Conservation (phyloP, 35 echinoderm and acorn worm species). For the Apostichopus japonicus region DNA sequence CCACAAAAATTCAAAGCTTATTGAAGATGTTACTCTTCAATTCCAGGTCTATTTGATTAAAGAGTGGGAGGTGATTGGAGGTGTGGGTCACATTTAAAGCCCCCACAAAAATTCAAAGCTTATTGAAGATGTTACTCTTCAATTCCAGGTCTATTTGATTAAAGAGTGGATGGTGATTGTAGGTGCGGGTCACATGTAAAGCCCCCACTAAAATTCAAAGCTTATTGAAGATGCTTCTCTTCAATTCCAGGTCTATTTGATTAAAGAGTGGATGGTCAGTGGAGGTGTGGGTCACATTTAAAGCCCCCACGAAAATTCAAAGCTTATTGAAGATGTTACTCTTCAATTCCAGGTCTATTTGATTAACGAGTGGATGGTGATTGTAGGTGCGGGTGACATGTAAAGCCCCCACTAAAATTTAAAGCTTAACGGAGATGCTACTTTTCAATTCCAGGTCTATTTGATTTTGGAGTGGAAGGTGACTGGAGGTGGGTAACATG, state of each 20-base stretch:
- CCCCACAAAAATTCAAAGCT: too few species aligned
- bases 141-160: neutral
- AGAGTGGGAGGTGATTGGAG: neutral
- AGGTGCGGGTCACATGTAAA: neutral
- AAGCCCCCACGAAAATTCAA: too few species aligned
- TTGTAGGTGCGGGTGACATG: neutral
- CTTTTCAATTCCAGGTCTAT: conserved; percentile 58
- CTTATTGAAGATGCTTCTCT: too few species aligned
- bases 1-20: too few species aligned
- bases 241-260: too few species aligned
- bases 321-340: too few species aligned
- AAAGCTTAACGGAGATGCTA: neutral
- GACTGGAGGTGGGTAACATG: conserved; percentile 88
- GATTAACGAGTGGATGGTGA: neutral
- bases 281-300: too few species aligned
- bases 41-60: neutral
- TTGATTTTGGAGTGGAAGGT: conserved; percentile 72
- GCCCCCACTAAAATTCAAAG: too few species aligned
- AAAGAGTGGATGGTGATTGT: neutral
- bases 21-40: neutral
- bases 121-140: neutral
- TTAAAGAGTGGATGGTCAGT: too few species aligned
- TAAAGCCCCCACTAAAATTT: neutral
- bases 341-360: neutral
- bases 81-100: neutral